Evolutionary conservation across 2,113 vertebrate genomes (phyloP), one percentile per base, ranked within the genome.

Genomic region (Eurypyga helias): DNA sequence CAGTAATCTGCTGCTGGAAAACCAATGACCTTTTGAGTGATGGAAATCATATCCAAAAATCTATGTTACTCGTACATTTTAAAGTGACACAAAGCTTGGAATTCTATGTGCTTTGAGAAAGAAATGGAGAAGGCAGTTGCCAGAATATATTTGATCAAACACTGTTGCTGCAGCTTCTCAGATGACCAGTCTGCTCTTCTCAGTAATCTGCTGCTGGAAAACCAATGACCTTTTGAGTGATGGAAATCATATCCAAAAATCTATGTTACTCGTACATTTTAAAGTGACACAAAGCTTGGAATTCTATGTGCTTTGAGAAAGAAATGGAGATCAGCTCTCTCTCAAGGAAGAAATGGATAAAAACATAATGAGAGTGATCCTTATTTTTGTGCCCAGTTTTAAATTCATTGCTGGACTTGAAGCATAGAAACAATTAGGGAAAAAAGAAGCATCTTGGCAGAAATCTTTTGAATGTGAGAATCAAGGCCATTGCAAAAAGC

Each of bases 1-100:
- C n/a, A 7, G 2, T 28, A 58, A 58, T 38, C 28, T 34, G 14
- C 71, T 78, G n/a, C 34, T 0, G 3, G 43, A 83, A 96, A 93
- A 87, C 5, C 52, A 80, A 28, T 25, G 81, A 29, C 26, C 5
- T 43, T 64, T 46, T 41, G 60, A 84, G 28, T 17, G 58, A 89
- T 17, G 84, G 60, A 92, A 92, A 89, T 87, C 45, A 92, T 60
- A 89, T 82, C 62, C 60, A 67, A 79, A 84, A 84, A n/a, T n/a
- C n/a, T n/a, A n/a, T n/a, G n/a, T n/a, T n/a, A n/a, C n/a, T n/a
- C n/a, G n/a, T n/a, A n/a, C n/a, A n/a, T n/a, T n/a, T n/a, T n/a
- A n/a, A n/a, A n/a, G n/a, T n/a, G n/a, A n/a, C n/a, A n/a, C n/a
- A n/a, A n/a, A n/a, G n/a, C n/a, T n/a, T n/a, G n/a, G n/a, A n/a